Evolutionary conservation across 2,888 invertebrate genomes (phyloP), one percentile per base, ranked within the genome.

Genomic region (Matsumyia berberina): DNA sequence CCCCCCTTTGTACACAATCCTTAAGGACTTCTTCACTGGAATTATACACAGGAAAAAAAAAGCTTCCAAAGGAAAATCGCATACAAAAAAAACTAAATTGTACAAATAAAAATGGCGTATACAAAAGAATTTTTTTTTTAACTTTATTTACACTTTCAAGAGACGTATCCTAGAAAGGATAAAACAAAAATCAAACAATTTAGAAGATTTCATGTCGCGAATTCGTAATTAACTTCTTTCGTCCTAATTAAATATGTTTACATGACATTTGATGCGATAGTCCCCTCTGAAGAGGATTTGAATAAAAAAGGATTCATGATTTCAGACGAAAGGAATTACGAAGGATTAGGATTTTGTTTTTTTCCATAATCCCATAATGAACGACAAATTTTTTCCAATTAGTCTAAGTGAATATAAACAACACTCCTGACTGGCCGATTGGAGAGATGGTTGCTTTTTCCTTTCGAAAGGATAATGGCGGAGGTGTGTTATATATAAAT

Each of bases 91-190:
- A 57, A 24, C n/a, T n/a, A 33, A 49, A 72, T 60, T n/a, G 35
- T 19, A 24, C 31, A 66, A 53, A 53, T 33, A 53, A 79, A 79
- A 80, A 80, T 80, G 80, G 74, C 67, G 80, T 53, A 53, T 11
- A 57, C 12, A 49, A 33, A 70, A 37, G 9, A 69, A 9, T 51
- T 69, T 24, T 55, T 33, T 44, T 17, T 5, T 33, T 35, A 44
- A 57, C 29, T 49, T 51, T 33, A 46, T 51, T 60, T 66, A 60
- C 58, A 46, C 35, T 44, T 33, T 55, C 15, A n/a, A 55, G 19
- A 51, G 39, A 64, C 57, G 12, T 44, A 35, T 70, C 44, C 55
- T 53, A 60, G 35, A 29, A 33, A 46, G 35, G 37, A 57, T 64
- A 24, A 5, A 53, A 46, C 2, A 55, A 35, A 12, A 11, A 44